These are phyloP conservation scores for Rosalia funebris DNA, from an alignment of 2,888 invertebrate genomes.

Conservation along the genomic window DNA sequence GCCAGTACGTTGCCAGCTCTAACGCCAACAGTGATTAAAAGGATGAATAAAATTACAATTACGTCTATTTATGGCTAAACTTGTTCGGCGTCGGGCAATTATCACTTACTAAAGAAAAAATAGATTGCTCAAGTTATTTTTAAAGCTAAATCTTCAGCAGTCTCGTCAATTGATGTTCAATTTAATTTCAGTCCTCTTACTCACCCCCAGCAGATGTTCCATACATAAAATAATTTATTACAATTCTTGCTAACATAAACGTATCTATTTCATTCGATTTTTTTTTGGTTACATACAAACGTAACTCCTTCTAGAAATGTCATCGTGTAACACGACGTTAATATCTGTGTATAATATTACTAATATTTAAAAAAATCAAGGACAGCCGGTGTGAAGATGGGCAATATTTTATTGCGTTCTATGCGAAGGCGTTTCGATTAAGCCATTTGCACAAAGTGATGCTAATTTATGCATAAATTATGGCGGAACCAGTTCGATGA, in stretches of 20 bases:
- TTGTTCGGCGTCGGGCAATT: not conserved
- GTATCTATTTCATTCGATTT: not conserved
- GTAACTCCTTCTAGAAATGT: too few relatives aligned
- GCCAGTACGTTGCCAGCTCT: too few relatives aligned
- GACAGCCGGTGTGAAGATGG: not conserved
- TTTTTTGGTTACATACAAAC: not conserved
- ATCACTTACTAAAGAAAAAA: not conserved
- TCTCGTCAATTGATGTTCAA: not conserved
- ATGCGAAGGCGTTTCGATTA: not conserved
- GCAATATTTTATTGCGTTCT: not conserved
- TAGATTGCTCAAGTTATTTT: not conserved
- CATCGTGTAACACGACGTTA: too few relatives aligned
- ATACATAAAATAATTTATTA: not conserved
- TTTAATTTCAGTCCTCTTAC: not conserved
- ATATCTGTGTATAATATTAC: too few relatives aligned
- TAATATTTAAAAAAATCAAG: not conserved
- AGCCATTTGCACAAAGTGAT: not conserved
- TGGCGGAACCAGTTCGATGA: not conserved
- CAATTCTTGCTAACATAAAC: not conserved
- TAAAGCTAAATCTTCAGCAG: not conserved
- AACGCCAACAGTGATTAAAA: too few relatives aligned
- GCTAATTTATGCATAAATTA: not conserved
- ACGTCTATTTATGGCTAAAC: not conserved
- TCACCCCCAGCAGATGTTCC: not conserved
- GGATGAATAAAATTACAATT: too few relatives aligned